Evolutionary conservation across 2,113 vertebrate species (phyloP).

Genomic region (Cottus gobio): DNA sequence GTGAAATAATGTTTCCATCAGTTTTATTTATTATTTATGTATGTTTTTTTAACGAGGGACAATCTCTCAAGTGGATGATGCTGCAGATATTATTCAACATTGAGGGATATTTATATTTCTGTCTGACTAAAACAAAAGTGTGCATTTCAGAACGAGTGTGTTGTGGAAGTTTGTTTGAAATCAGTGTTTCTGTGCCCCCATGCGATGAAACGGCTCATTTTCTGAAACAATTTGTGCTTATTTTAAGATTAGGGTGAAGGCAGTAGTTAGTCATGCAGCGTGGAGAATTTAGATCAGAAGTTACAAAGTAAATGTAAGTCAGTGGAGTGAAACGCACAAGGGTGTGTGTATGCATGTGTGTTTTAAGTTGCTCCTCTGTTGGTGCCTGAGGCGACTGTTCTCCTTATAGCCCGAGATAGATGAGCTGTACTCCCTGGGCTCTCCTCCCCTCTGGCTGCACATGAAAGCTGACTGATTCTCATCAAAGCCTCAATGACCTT

Average conservation of each 20-base stretch:
- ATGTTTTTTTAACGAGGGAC: slow-evolving; percentile 4
- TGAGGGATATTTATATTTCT: slow-evolving; percentile 32
- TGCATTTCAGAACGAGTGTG: slow-evolving; percentile 20
- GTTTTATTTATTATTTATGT: background rate
- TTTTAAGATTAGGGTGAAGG: slow-evolving; percentile 49
- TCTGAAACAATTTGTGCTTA: slow-evolving; percentile 35
- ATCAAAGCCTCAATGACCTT: slow-evolving; percentile 69
- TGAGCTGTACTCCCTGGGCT: slow-evolving; percentile 56
- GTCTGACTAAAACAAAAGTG: slow-evolving; percentile 27
- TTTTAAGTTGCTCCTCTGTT: slow-evolving; percentile 34
- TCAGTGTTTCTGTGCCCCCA: background rate
- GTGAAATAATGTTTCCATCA: slow-evolving; percentile 18
- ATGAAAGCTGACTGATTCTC: slow-evolving; percentile 67
- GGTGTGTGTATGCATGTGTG: slow-evolving; percentile 34
- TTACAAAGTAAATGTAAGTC: slow-evolving; percentile 45
- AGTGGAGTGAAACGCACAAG: slow-evolving; percentile 19
- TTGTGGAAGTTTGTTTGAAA: slow-evolving; percentile 27
- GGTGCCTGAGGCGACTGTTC: slow-evolving; percentile 48
- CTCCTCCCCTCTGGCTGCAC: slow-evolving; percentile 65
- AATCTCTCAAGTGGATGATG: slow-evolving; percentile 10
- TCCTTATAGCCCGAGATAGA: slow-evolving; percentile 59
- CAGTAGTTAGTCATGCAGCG: slow-evolving; percentile 39
- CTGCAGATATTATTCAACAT: slow-evolving; percentile 10
- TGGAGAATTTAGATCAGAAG: slow-evolving; percentile 44
- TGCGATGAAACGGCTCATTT: slow-evolving; percentile 32